Percentiles rank a stretch among this genome's conserved stretches.
These are phyloP conservation scores for Scaptomyza montana DNA, from an alignment of 1,140 invertebrate species.

Conservation along the genomic window DNA sequence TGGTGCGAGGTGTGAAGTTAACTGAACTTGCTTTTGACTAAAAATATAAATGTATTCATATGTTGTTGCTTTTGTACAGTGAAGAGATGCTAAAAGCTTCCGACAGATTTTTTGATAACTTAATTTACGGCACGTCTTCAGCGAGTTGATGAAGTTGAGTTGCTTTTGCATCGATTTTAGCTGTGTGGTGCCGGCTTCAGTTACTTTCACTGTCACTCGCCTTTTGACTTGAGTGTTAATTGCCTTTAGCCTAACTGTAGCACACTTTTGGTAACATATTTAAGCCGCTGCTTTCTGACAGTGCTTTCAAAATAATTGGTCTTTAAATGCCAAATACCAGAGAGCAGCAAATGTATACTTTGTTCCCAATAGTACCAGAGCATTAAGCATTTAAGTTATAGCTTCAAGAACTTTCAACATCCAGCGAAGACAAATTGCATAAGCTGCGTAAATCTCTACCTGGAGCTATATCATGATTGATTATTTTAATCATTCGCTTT, in stretches of 20 bases:
- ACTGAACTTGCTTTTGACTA: slow-evolving; percentile 48
- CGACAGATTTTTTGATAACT: slow-evolving; percentile 77
- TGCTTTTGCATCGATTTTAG: slow-evolving; percentile 55
- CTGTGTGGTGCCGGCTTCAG: background rate
- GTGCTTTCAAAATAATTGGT: background rate
- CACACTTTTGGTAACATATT: slow-evolving; percentile 5
- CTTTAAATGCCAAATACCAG: slow-evolving; percentile 19
- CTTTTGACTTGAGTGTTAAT: slow-evolving; percentile 54
- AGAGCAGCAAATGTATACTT: slow-evolving; percentile 13
- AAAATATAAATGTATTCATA: slow-evolving; percentile 5
- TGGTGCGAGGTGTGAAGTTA: slow-evolving; percentile 72
- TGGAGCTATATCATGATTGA: slow-evolving; percentile 50
- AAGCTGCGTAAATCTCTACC: slow-evolving; percentile 37
- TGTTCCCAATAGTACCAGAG: slow-evolving; percentile 18
- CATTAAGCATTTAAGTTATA: slow-evolving; percentile 27
- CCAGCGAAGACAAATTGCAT: slow-evolving; percentile 46
- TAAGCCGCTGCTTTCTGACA: slow-evolving; percentile 10
- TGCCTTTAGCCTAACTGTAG: slow-evolving; percentile 45
- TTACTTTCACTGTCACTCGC: slow-evolving; percentile 75
- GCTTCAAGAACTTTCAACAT: slow-evolving; percentile 15
- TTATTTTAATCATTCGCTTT: slow-evolving; percentile 34
- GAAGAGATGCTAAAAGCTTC: slow-evolving; percentile 74
- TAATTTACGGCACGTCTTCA: slow-evolving; percentile 71
- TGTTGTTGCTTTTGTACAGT: slow-evolving; percentile 14
- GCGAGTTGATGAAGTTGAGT: slow-evolving; percentile 61